phyloP scores from a whole-genome alignment of 1,140 invertebrate species.

The Sitophilus oryzae region DNA sequence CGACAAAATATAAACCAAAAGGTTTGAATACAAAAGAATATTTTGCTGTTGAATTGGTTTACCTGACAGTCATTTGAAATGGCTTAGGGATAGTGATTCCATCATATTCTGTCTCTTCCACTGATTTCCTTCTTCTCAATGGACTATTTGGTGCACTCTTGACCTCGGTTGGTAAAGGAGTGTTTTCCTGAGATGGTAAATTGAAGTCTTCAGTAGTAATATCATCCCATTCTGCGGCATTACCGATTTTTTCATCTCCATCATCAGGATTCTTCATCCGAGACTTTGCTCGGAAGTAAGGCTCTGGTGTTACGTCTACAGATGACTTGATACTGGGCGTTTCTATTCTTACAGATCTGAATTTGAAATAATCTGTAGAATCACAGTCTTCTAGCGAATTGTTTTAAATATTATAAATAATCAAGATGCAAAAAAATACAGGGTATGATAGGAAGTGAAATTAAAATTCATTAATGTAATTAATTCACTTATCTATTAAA shows the following conservation, averaged over 20 bases:
- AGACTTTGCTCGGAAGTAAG: slow-evolving; percentile 27
- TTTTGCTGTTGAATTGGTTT: slow-evolving; percentile 13
- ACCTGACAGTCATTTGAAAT: slow-evolving; percentile 63
- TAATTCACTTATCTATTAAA: no score
- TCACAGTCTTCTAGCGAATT: neutral
- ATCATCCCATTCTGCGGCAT: slow-evolving; percentile 35
- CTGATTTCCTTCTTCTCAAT: slow-evolving; percentile 36
- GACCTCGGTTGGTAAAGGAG: slow-evolving; percentile 27
- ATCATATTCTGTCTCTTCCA: slow-evolving; percentile 40
- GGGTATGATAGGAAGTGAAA: no score
- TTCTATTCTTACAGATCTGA: slow-evolving; percentile 41
- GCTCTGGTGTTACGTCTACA: slow-evolving; percentile 14
- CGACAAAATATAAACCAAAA: no score
- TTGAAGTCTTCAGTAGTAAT: slow-evolving; percentile 34
- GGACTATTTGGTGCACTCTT: slow-evolving; percentile 54
- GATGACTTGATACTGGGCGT: slow-evolving; percentile 35
- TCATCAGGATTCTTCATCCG: slow-evolving; percentile 18
- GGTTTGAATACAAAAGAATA: no score
- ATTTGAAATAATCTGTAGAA: slow-evolving; percentile 7
- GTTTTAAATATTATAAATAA: no score
- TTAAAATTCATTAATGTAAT: no score
- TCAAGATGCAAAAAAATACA: no score
- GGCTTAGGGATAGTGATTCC: slow-evolving; percentile 57
- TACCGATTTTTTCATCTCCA: slow-evolving; percentile 2
- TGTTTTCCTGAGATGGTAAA: slow-evolving; percentile 26